Evolutionary conservation across 2,113 vertebrate genomes (phyloP).

Genomic region (Coturnix japonica): DNA sequence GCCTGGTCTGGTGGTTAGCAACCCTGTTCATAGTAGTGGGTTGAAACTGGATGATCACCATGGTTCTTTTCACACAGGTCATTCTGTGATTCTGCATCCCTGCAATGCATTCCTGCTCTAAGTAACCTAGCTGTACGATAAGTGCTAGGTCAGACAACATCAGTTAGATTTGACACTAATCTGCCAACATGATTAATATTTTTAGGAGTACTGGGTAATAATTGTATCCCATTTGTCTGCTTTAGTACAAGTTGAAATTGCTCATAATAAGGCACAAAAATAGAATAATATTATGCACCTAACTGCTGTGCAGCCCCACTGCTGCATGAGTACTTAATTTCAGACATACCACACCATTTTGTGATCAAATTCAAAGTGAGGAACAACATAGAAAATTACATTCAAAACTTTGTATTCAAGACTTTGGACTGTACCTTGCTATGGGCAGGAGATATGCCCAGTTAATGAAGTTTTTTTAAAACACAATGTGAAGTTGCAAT

Average conservation of each 20-base stretch:
- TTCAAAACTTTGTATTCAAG: background rate
- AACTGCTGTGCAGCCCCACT: background rate
- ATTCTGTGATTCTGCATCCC: no score
- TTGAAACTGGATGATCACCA: no score
- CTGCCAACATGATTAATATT: background rate
- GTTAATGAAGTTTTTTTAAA: background rate
- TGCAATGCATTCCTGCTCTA: background rate
- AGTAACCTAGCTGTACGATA: background rate
- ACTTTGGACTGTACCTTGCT: background rate
- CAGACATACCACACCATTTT: background rate
- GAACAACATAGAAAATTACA: background rate
- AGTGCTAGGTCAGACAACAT: background rate
- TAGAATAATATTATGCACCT: background rate
- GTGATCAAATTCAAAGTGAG: slow-evolving; percentile 15
- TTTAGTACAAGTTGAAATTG: background rate
- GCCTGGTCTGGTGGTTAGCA: no score
- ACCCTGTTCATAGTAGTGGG: no score
- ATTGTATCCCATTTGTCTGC: background rate
- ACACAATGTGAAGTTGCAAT: background rate
- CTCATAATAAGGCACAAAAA: background rate
- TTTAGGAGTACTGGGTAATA: background rate
- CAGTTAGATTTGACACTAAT: background rate
- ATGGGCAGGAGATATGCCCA: no score
- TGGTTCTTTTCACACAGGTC: no score
- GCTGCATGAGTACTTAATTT: background rate